Evolutionary conservation across 2,888 invertebrate species (phyloP), one percentile per base, ranked within the genome.

Genomic region (Hydriomena furcata): DNA sequence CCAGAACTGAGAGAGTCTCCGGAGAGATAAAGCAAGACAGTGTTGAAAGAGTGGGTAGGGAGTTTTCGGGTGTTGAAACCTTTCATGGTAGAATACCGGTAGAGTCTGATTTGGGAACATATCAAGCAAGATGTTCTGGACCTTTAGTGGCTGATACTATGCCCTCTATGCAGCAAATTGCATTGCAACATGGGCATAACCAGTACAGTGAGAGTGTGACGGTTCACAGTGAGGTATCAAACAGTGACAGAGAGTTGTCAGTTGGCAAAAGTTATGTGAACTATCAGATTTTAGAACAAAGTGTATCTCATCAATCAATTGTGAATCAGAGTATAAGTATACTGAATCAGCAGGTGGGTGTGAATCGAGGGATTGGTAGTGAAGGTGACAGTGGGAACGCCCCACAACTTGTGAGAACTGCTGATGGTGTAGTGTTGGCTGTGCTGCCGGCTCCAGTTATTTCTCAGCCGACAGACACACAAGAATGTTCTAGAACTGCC

Each of bases 201-300:
- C 84, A 84, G 55, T 80, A 72, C 53, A 76, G 75, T 76, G 84
- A 85, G 61, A 83, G 80, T 79, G 66, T 78, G 65, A 70, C 75
- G 46, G 74, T 83, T 61, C 79, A 79, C 54, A 79, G 78, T 75
- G 74, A 65, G 71, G 84, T 82, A 68, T 74, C 74, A 60, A 81
- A 75, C 61, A 68, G 76, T 81, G 85, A 88, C 46, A 78, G 78
- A 70, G 86, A 85, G 59, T 68, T 83, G 55, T 75, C 77, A 31
- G 73, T 80, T 54, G 79, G 79, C 35, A 88, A 87, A 60, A 82
- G 81, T 72, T 85, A 79, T 81, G 81, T 90, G 69, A 91, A 91
- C 83, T 91, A 90, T 75, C 91, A 91, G 72, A 82, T 90, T 69
- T 77, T 90, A 78, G 90, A 91, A 84, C 90, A 90, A 70, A 90